A percentile compares a stretch with the other conserved stretches of the same genome.
phyloP scores from a whole-genome alignment of 2,113 vertebrate species.

The Myanophis thanlyinensis region DNA sequence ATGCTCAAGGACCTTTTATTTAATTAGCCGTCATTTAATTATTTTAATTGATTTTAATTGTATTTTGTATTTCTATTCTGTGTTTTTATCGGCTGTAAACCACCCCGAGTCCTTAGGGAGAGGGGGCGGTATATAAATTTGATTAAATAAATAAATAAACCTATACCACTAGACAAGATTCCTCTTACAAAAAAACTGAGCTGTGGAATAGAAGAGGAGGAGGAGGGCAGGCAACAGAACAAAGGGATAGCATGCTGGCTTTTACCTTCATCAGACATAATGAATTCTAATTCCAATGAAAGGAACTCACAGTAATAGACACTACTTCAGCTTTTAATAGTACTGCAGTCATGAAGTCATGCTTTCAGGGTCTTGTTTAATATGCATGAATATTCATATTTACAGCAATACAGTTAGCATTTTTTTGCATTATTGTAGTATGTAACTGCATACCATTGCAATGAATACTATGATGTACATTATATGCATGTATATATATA shows the following conservation, averaged over 20 bases:
- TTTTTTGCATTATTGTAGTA: background rate
- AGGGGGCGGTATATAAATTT: too few relatives aligned
- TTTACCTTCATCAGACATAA: background rate
- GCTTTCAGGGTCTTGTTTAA: background rate
- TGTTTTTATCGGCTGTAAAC: too few relatives aligned
- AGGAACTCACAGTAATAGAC: background rate
- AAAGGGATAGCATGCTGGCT: background rate
- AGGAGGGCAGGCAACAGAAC: background rate
- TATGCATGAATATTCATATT: constrained; percentile 9
- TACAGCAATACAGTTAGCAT: background rate
- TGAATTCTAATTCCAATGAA: background rate
- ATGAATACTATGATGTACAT: background rate
- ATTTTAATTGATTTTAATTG: too few relatives aligned
- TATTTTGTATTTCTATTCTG: too few relatives aligned
- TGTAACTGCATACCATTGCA: background rate
- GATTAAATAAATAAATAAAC: too few relatives aligned
- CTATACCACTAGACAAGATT: background rate
- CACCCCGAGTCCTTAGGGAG: too few relatives aligned
- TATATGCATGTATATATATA: background rate
- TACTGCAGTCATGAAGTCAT: background rate
- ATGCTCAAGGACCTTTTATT: background rate
- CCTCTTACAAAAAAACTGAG: background rate
- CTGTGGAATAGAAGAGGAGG: background rate
- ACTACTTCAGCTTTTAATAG: background rate
- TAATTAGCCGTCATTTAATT: too few relatives aligned